Evolutionary conservation across 2,888 invertebrate species (phyloP), one percentile per base, ranked within the genome.

Genomic region (Andrena dorsata): DNA sequence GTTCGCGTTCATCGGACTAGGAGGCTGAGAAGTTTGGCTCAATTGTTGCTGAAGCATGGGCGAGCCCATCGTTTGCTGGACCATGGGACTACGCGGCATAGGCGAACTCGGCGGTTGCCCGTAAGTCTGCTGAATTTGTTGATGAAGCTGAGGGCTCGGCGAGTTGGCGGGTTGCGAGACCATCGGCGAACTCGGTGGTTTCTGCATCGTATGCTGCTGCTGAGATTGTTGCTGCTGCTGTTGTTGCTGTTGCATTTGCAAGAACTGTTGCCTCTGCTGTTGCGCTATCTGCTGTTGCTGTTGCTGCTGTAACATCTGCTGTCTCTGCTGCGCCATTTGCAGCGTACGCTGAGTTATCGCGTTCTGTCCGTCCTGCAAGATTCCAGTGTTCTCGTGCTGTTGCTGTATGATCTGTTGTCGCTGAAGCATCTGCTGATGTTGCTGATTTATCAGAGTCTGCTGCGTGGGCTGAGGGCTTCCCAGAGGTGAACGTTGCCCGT

Each of bases 31-130:
- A 13, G 91, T 92, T 68, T 91, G 92, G 77, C 91, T 93, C 23
- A 93, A 82, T 53, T 94, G 93, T 51, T 94, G 94, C 51, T 94
- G 94, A 13, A 94, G 89, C 94, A 94, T 94, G 0, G 94, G 94
- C 2, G 94, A 94, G n/a, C 93, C 93, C 90, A 94, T 93, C 0
- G 94, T 92, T 47, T 93, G 94, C 35, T 94, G 94, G 2, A 94
- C 91, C 90, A 94, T 93, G 1, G 94, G 94, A 77, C 94, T 94
- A 2, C 93, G 91, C 6, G 94, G 93, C 91, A 94, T 93, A 2
- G 94, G 95, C 10, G 95, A 95, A 71, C 94, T 95, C 8, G 95
- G 95, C 16, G 95, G 95, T 88, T 94, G 94, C 13, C 93, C 94
- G 60, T 93, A 93, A 80, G 90, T 92, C 32, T 93, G 92, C 68